Evolutionary conservation across 2,113 vertebrate species (phyloP).

Genomic region (Hylia prasina): DNA sequence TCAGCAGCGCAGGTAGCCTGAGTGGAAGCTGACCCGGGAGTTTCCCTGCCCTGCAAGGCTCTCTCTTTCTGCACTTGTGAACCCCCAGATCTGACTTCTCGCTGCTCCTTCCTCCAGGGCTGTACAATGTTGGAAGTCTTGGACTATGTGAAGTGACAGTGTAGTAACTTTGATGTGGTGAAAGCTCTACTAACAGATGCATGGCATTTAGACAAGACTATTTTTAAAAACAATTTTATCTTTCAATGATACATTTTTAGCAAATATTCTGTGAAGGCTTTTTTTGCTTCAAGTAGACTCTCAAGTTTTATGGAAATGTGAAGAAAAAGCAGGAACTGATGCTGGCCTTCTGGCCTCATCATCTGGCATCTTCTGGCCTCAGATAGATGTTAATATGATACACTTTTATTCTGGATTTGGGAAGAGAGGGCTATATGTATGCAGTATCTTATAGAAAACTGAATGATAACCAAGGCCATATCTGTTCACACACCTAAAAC

Average conservation of each 20-base stretch:
- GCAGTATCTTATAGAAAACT: not conserved
- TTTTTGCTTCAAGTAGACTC: not conserved
- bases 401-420: not conserved
- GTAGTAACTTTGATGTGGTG: not conserved
- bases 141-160: not conserved
- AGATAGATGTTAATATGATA: not conserved
- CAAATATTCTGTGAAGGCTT: not conserved
- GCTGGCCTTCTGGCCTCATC: too few species aligned
- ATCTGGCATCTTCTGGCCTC: not conserved
- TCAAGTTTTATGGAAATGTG: not conserved
- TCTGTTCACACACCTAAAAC: not conserved
- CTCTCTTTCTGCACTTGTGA: fast-evolving
- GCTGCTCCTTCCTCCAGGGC: not conserved
- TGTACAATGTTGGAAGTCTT: not conserved
- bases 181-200: not conserved
- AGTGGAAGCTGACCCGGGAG: not conserved
- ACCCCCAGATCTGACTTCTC: not conserved
- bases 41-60: not conserved
- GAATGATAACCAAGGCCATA: not conserved
- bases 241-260: not conserved
- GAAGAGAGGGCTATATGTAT: fast-evolving
- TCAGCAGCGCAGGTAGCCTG: not conserved
- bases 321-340: not conserved
- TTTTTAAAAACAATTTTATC: not conserved
- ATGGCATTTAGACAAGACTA: not conserved